These are phyloP conservation scores for Tetanocera ferruginea DNA, from an alignment of 2,888 invertebrate genomes.

Conservation along the genomic window DNA sequence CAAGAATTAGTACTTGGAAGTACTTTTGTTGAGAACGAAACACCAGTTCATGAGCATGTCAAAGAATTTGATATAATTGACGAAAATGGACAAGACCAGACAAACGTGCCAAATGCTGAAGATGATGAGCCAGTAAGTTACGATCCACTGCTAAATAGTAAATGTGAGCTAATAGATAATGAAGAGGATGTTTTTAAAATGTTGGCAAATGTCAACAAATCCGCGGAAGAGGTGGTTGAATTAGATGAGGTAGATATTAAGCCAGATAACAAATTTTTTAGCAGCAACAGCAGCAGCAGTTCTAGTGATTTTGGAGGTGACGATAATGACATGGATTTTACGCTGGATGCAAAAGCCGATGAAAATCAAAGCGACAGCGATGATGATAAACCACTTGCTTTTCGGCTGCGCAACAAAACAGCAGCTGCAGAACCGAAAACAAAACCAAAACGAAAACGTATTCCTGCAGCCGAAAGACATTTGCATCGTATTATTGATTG, in stretches of 20 bases:
- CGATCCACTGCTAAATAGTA: conserved; percentile 61
- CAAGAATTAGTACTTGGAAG: conserved; percentile 59
- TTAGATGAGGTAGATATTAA: conserved; percentile 41
- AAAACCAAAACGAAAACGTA: conserved; percentile 57
- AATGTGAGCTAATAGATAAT: conserved; percentile 63
- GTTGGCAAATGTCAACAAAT: conserved; percentile 63
- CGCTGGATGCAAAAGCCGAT: conserved; percentile 40
- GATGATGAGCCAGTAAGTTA: conserved; percentile 62
- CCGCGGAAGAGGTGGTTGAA: conserved; percentile 56
- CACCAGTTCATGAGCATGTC: conserved; percentile 38
- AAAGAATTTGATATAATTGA: conserved; percentile 60
- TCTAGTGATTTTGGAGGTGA: conserved; percentile 54
- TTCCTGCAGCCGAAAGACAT: conserved; percentile 58
- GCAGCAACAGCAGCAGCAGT: conserved; percentile 52
- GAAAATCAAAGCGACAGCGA: conserved; percentile 55
- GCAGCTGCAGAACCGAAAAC: conserved; percentile 44
- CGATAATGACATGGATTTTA: conserved; percentile 59
- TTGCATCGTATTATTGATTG: conserved; percentile 63
- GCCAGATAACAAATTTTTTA: conserved; percentile 39
- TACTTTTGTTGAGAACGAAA: conserved; percentile 41
- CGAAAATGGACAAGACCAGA: conserved; percentile 45
- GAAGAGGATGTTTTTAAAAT: conserved; percentile 65
- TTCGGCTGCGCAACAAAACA: conserved; percentile 50
- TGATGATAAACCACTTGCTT: conserved; percentile 62
- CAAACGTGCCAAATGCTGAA: conserved; percentile 50